Evolutionary conservation across 2,113 vertebrate genomes (phyloP), one percentile per base, ranked within the genome.

Genomic region (Noctilio leporinus): DNA sequence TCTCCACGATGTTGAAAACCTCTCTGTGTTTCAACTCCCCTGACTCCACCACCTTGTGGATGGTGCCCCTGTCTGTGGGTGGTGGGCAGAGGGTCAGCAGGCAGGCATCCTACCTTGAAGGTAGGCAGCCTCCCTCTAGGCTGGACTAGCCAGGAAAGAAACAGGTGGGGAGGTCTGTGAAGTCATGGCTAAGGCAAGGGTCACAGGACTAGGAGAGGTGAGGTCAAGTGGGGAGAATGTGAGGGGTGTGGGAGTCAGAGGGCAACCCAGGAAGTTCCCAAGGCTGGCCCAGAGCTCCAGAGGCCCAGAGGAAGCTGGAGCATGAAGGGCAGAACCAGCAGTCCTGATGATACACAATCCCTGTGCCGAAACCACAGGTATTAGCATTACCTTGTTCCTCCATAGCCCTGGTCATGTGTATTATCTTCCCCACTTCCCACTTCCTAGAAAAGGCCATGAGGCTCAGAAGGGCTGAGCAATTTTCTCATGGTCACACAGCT

Each of bases 41-140:
- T 0, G 98, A 77, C 84, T 98, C 97, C 33, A 98, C 97, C 2
- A 98, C 96, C 92, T 99, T 99, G 94, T 99, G 98, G 93, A 99
- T 97, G 84, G 98, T 98, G 8, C 98, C 98, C 47, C 95, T 98
- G 95, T 98, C 98, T 99, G 67, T 30, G 65, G 40, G 82, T n/a
- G 45, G 90, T 3, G 19, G 26, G 55, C 86, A 96, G 62, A 91
- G 64, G 55, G 77, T 96, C 69, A 97, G 69, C 0, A 4, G 80
- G 53, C 2, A 2, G 72, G 64, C 35, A 17, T 6, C 57, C 86
- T 35, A 75, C 28, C 15, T 8, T 12, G 3, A 30, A 55, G 45
- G 47, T n/a, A 15, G 22, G 72, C 65, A 80, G 82, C 43, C 19
- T 91, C 51, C 47, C 38, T 81, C 35, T 24, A 35, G 65, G 59